These are phyloP conservation scores for Sphaerophoria rueppellii DNA, from an alignment of 2,888 invertebrate genomes.

Conservation along the genomic window DNA sequence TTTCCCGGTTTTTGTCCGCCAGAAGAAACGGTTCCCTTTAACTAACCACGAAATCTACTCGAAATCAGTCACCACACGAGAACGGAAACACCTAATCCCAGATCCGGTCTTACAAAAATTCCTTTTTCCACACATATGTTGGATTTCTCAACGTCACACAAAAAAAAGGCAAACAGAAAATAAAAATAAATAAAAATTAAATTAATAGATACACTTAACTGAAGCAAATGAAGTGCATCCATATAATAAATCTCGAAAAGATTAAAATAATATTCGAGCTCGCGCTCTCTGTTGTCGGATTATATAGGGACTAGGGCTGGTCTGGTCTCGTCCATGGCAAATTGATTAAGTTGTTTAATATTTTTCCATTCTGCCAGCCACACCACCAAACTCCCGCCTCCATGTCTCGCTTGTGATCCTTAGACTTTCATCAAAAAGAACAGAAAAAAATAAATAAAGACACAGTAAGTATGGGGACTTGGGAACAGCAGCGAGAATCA, in stretches of 20 bases:
- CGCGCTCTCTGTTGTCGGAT: slow-evolving; percentile 9
- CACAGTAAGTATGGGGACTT: neutral
- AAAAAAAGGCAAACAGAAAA: neutral
- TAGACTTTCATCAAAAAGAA: slow-evolving; percentile 14
- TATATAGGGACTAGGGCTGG: too few species aligned
- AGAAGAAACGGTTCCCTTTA: too few species aligned
- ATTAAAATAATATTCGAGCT: slow-evolving; percentile 66
- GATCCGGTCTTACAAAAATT: slow-evolving; percentile 31
- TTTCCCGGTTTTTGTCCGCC: too few species aligned
- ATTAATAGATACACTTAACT: slow-evolving; percentile 40
- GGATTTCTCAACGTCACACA: slow-evolving; percentile 2
- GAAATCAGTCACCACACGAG: too few species aligned
- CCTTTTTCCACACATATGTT: slow-evolving; percentile 47
- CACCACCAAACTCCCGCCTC: slow-evolving; percentile 23
- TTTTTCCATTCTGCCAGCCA: slow-evolving; percentile 11
- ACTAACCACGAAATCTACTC: too few species aligned
- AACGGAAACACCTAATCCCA: too few species aligned
- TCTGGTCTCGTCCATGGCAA: slow-evolving; percentile 55
- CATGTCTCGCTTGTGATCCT: neutral
- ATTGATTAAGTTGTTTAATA: slow-evolving; percentile 69
- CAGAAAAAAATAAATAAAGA: slow-evolving; percentile 19
- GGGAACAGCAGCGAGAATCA: neutral
- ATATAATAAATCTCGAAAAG: slow-evolving; percentile 57
- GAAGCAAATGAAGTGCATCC: slow-evolving; percentile 69
- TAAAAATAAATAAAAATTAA: slow-evolving; percentile 6